A percentile compares a stretch with the other conserved stretches of the same genome.
These are phyloP conservation scores for Alviniconcha strummeri DNA, from an alignment of 2,888 invertebrate genomes.

Conservation along the genomic window DNA sequence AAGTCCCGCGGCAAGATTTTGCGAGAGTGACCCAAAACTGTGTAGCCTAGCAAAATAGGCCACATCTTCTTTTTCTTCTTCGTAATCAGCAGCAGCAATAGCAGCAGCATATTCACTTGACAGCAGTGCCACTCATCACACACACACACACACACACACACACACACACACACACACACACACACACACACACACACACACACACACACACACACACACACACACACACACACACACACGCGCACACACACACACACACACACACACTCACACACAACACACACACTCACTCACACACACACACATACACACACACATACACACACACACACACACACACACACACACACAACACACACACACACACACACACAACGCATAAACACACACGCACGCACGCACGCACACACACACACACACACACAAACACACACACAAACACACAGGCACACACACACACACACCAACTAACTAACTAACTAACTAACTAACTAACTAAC, in stretches of 20 bases:
- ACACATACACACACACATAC: neutral
- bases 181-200: neutral
- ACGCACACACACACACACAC: neutral
- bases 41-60: neutral
- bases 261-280: too few species aligned
- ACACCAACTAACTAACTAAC: too few species aligned
- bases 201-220: too few species aligned
- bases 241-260: too few species aligned
- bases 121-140: neutral
- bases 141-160: neutral
- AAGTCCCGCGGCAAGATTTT: neutral
- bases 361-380: too few species aligned
- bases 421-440: neutral
- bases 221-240: too few species aligned
- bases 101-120: neutral
- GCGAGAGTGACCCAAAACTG: neutral
- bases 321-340: neutral
- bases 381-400: neutral
- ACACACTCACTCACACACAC: neutral
- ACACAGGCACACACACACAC: neutral
- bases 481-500: too few species aligned
- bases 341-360: slow-evolving; percentile 6
- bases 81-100: neutral
- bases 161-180: neutral
- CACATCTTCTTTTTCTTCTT: too few species aligned